Evolutionary conservation across 2,888 invertebrate species (phyloP).

Genomic region (Salticus scenicus): DNA sequence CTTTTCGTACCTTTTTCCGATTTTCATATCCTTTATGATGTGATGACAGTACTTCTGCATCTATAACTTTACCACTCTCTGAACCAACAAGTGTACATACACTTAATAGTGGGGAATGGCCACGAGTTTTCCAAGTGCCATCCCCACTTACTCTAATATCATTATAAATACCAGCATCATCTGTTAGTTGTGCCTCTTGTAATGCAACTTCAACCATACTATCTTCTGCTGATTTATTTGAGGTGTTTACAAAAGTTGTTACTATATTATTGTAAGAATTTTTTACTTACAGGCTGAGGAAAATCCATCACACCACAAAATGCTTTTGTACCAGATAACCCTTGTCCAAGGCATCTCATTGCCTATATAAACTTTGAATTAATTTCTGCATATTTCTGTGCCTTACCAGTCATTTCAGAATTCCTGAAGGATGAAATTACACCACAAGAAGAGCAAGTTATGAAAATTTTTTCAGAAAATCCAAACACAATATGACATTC

Average conservation of each 20-base stretch:
- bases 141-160: constrained; percentile 4
- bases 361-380: background rate
- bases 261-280: background rate
- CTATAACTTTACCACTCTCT: background rate
- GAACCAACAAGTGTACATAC: background rate
- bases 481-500: background rate
- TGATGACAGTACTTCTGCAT: background rate
- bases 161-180: no score
- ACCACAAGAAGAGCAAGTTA: background rate
- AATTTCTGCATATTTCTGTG: background rate
- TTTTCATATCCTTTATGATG: background rate
- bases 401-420: background rate
- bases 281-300: constrained; percentile 17
- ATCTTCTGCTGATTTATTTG: background rate
- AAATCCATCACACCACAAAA: constrained; percentile 41
- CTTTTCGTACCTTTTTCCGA: background rate
- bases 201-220: background rate
- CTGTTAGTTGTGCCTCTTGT: no score
- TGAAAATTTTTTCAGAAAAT: background rate
- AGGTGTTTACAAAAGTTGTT: background rate
- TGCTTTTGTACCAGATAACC: background rate
- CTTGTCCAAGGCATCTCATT: constrained; percentile 17
- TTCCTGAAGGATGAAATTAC: background rate
- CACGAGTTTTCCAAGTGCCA: no score
- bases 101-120: constrained; percentile 1